Base-by-base conservation (phyloP, 1,140 invertebrate genomes). In the Uloborus diversus region DNA sequence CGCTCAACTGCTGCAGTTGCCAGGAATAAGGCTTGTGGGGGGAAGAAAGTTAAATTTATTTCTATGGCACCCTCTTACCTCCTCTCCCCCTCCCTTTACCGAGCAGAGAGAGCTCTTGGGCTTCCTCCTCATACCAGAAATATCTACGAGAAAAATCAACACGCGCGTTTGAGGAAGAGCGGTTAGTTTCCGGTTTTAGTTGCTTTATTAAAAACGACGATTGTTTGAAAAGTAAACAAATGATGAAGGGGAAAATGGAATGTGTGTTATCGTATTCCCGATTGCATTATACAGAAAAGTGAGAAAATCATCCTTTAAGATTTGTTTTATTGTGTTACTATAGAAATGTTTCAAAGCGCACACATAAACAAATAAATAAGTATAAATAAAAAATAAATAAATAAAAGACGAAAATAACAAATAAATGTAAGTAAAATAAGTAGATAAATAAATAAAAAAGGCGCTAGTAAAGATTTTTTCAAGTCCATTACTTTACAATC, bases 81-180 rank as follows among this genome's bases (percentile, higher is more conserved):
- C 49, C 53, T 47, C 28, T 47, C 7, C 49, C 28, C 17, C 47
- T 23, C 25, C 14, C 14, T 53, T 53, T 23, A 23, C 51, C 51
- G 25, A 53, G 51, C n/a, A 53, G 9, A 53, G 1, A n/a, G n/a
- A 14, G n/a, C 20, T 14, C 25, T 25, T 5, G 23, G 56, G 25
- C 2, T 59, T 59, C n/a, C 56, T 30, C 7, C 32, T 59, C 56
- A 59, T 59, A 28, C 56, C 28, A 59, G 56, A 59, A 59, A 59
- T 30, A 59, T 59, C 56, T n/a, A 11, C 13, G 25, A 61, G 37
- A 73, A 61, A 73, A 73, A 61, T 66, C 35, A 51, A 66, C 64
- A 59, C 3, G 2, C 56, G 5, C 25, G n/a, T n/a, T n/a, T n/a
- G n/a, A n/a, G n/a, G n/a, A n/a, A n/a, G n/a, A n/a, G n/a, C n/a